Evolutionary conservation across 2,113 vertebrate species (phyloP).

Genomic region (Odontesthes bonariensis): DNA sequence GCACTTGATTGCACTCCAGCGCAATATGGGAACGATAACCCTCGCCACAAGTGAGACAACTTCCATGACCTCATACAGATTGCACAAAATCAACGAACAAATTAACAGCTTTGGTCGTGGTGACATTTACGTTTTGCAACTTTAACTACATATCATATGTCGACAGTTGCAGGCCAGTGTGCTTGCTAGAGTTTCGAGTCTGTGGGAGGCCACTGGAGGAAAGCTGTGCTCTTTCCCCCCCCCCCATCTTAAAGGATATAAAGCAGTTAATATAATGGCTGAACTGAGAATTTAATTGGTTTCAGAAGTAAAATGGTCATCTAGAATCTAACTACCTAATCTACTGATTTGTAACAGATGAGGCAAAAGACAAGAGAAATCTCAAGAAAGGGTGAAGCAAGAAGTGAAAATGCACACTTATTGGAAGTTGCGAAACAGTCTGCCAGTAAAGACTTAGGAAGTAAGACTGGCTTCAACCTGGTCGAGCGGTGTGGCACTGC

Average conservation of each 20-base stretch:
- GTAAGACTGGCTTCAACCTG: slow-evolving; percentile 9
- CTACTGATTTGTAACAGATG: slow-evolving; percentile 11
- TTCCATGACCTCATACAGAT: slow-evolving; percentile 51
- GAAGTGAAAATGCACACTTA: slow-evolving; percentile 69
- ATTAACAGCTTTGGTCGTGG: slow-evolving; percentile 51
- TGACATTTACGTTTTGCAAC: slow-evolving; percentile 5
- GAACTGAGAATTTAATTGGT: too few species aligned
- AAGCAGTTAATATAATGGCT: not conserved
- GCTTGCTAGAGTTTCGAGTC: not conserved
- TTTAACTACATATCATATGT: not conserved
- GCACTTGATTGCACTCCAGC: slow-evolving; percentile 75
- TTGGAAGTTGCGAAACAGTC: slow-evolving; percentile 55
- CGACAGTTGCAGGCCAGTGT: not conserved
- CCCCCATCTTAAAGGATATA: not conserved
- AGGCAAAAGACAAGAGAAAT: slow-evolving; percentile 25
- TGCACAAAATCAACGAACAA: slow-evolving; percentile 52
- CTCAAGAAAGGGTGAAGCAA: slow-evolving; percentile 35
- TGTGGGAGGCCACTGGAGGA: not conserved
- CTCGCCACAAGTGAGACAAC: slow-evolving; percentile 55
- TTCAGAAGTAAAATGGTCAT: not conserved
- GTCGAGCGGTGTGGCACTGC: too few species aligned
- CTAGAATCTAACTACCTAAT: not conserved
- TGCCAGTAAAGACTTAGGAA: slow-evolving; percentile 66
- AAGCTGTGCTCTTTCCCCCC: not conserved
- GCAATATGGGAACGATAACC: slow-evolving; percentile 56